Evolutionary conservation across 2,888 invertebrate genomes (phyloP).

Genomic region (Himalopsyche japonica): DNA sequence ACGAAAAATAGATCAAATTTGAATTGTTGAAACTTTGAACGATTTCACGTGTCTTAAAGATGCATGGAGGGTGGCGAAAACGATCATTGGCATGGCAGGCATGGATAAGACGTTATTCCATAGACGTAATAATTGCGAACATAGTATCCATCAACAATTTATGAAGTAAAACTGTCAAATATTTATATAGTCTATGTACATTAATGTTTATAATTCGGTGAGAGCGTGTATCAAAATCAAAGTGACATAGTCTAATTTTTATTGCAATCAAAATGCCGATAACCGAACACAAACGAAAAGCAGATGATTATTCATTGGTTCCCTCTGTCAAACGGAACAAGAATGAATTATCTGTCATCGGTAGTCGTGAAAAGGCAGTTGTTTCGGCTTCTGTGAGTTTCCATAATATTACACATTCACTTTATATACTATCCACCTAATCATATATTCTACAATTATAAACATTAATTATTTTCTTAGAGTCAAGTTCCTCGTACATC

Average conservation of each 20-base stretch:
- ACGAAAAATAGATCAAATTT: no score
- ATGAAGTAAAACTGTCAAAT: no score
- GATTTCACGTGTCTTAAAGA: no score
- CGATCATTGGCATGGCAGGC: no score
- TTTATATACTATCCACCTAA: neutral
- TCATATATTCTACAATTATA: neutral
- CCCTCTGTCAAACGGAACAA: slow-evolving; percentile 66
- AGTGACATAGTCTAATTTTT: neutral
- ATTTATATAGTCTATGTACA: no score
- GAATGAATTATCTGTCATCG: slow-evolving; percentile 71
- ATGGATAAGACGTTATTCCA: no score
- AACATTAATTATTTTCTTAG: neutral
- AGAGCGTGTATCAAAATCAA: neutral
- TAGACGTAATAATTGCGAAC: no score
- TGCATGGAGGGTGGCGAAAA: no score
- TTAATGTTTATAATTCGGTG: neutral
- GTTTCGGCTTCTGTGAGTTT: slow-evolving; percentile 68
- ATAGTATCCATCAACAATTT: no score
- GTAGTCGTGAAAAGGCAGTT: slow-evolving; percentile 75
- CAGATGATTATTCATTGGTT: slow-evolving; percentile 64
- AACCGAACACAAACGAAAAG: slow-evolving; percentile 66
- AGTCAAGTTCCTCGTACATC: slow-evolving; percentile 77
- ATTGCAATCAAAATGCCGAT: slow-evolving; percentile 41
- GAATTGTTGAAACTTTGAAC: no score
- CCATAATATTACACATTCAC: neutral